phyloP scores from a whole-genome alignment of 2,888 invertebrate species.

The Sminthurides aquaticus region DNA sequence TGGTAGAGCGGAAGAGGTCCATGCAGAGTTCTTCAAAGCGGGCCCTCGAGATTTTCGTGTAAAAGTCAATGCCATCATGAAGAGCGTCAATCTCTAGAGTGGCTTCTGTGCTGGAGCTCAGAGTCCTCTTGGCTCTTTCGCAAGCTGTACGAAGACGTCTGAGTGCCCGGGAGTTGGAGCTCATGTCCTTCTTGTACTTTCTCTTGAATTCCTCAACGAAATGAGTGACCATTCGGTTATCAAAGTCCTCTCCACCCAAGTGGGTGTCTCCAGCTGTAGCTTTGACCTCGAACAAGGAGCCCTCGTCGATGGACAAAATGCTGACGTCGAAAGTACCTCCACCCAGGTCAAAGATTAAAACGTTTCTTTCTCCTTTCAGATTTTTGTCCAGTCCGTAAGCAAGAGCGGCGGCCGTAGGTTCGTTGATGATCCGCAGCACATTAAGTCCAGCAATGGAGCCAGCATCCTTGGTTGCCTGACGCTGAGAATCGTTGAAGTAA shows the following conservation, averaged over 20 bases:
- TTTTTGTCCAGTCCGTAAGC: constrained; percentile 74
- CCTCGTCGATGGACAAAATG: constrained; percentile 51
- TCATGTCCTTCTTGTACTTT: background rate
- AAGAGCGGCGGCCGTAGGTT: constrained; percentile 79
- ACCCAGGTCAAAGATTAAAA: no score
- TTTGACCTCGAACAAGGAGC: constrained; percentile 62
- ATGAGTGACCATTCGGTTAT: no score
- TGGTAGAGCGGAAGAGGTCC: background rate
- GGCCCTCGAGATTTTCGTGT: background rate
- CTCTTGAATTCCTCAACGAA: constrained; percentile 65
- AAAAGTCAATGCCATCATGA: no score
- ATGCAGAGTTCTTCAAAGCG: background rate
- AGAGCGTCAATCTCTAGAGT: background rate
- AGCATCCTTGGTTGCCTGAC: no score
- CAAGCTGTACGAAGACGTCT: background rate
- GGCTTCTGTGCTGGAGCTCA: background rate
- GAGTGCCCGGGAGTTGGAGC: background rate
- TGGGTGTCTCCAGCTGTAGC: no score
- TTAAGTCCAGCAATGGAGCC: constrained; percentile 74
- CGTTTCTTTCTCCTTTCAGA: constrained; percentile 52
- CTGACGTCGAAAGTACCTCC: no score
- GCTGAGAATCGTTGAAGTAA: no score
- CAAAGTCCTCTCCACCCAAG: no score
- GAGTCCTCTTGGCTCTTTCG: no score
- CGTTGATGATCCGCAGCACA: constrained; percentile 80